These are phyloP conservation scores for Paramormyrops hopkinsi DNA, from an alignment of 2,797 vertebrate species.

Conservation along the genomic window DNA sequence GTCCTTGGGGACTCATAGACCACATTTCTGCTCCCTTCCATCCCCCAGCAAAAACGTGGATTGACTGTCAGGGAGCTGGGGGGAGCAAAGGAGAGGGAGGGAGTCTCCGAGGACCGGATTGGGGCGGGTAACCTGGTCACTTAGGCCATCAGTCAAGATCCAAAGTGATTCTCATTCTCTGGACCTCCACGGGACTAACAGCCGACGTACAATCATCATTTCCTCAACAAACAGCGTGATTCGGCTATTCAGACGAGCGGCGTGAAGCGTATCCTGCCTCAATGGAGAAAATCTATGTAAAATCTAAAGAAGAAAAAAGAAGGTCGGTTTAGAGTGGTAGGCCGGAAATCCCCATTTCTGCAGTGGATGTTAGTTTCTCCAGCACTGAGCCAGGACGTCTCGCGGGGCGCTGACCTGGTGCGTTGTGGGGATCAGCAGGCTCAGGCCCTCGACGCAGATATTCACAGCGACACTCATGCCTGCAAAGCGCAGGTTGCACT, in stretches of 20 bases:
- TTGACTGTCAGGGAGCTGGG: not conserved
- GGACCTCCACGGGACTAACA: not conserved
- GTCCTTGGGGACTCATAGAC: not conserved
- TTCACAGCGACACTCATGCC: constrained; percentile 87
- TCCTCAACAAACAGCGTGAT: not conserved
- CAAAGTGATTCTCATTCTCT: not conserved
- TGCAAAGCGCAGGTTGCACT: constrained; percentile 88
- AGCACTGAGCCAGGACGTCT: not conserved
- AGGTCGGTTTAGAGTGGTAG: not conserved
- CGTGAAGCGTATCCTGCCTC: not conserved
- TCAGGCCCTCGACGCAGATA: constrained; percentile 85
- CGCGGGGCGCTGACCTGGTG: constrained; percentile 67
- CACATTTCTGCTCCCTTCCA: not conserved
- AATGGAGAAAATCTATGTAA: not conserved
- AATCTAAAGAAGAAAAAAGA: not conserved
- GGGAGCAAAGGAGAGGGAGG: not conserved
- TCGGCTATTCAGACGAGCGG: not conserved
- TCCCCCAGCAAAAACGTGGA: not conserved
- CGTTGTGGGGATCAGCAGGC: constrained; percentile 82
- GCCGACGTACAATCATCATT: not conserved
- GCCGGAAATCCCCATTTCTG: not conserved
- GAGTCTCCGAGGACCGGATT: not conserved
- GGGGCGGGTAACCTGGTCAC: not conserved
- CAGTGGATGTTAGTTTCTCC: not conserved
- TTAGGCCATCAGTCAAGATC: not conserved